Evolutionary conservation across 2,888 invertebrate genomes (phyloP).

Genomic region (Tetragnatha montana): DNA sequence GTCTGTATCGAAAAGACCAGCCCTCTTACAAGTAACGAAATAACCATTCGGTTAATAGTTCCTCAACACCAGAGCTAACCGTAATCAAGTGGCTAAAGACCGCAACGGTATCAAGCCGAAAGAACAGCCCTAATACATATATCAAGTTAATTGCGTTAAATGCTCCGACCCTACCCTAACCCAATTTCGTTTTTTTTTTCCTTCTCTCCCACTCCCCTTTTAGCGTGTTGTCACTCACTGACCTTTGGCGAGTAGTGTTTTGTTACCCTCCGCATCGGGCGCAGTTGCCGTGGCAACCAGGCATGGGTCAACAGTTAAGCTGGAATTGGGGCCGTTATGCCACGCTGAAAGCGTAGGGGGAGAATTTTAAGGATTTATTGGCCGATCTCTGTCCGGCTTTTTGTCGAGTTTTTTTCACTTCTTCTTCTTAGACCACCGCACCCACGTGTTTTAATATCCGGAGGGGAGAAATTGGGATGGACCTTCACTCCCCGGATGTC

Average conservation of each 20-base stretch:
- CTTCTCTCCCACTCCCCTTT: conserved; percentile 18
- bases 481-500: too few relatives aligned
- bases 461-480: background rate
- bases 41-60: background rate
- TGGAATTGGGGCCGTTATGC: conserved; percentile 68
- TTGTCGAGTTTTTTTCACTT: conserved; percentile 7
- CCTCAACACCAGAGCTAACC: background rate
- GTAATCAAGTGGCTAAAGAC: background rate
- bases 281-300: conserved; percentile 48
- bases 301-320: conserved; percentile 70
- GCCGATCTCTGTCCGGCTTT: conserved; percentile 34
- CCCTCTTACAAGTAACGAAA: background rate
- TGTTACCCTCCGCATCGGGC: conserved; percentile 59
- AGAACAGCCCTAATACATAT: conserved; percentile 32
- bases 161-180: conserved; percentile 59
- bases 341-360: conserved; percentile 54
- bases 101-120: conserved; percentile 3
- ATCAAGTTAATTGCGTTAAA: conserved; percentile 65
- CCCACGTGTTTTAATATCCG: background rate
- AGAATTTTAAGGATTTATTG: conserved; percentile 70
- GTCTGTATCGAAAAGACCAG: too few relatives aligned
- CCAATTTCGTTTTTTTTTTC: conserved; percentile 45
- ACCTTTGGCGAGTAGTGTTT: conserved; percentile 68
- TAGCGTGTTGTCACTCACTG: conserved; percentile 56
- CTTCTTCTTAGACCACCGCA: background rate